Base-by-base conservation (phyloP, 1,140 invertebrate genomes). In the Aphidius gifuensis region DNA sequence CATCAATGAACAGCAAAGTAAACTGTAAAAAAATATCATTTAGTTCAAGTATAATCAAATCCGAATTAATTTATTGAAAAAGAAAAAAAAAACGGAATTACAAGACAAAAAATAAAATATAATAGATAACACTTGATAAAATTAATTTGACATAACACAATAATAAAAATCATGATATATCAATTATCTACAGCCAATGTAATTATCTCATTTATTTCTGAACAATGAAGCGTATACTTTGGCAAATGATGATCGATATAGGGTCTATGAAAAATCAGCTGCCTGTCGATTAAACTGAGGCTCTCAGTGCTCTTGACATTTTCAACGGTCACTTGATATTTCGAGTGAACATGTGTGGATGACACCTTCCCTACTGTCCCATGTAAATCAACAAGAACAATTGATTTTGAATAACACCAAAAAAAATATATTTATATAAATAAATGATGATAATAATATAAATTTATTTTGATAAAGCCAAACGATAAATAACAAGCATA, bases 271-370 rank as follows among this genome's bases (percentile, higher is more conserved):
- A 32, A 32, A 32, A 32, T 32, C 23, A 32, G 2, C 23, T 32
- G 23, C 39, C 23, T 59, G 58, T 59, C 58, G 47, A 59, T 49
- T 59, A 59, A 39, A 21, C 32, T 32, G 23, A 32, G 23, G 23
- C 32, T 40, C 43, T 38, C 40, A n/a, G 45, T 32, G 43, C 42
- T 58, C 46, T 59, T 59, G 58, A 59, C 58, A 59, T 49, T 40
- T 59, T 39, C 47, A 32, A 58, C 21, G 16, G 32, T 46, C 55
- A 59, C 58, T 59, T 47, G 58, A 59, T 45, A 59, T 59, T 49
- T 59, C 47, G 39, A 59, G 39, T 43, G 53, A 55, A 55, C 53
- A 55, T 55, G 53, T 11, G 53, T 11, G 9, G 3, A 6, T n/a
- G 46, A 39, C 58, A 49, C n/a, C 48, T 49, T 49, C 48, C 1